Base-by-base conservation (phyloP, 2,888 invertebrate genomes). In the Drosophila pegasa region DNA sequence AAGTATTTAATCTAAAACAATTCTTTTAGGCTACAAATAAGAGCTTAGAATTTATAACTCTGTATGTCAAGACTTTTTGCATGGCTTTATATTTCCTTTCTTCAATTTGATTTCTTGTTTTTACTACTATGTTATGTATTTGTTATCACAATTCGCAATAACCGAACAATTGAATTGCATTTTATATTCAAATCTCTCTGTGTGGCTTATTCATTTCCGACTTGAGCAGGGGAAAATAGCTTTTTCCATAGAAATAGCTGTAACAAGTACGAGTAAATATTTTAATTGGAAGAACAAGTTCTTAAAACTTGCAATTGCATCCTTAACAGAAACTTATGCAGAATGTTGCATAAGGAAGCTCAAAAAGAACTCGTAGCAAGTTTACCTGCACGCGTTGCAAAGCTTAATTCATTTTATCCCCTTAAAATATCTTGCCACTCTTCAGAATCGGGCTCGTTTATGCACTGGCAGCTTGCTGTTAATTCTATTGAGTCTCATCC, bases 391-490 rank as follows among this genome's bases (percentile, higher is more conserved):
- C 37, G 14, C 29, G 25, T 1, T 10, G 25, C n/a, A 5, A 4
- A 41, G 22, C 62, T 41, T 43, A 29, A 4, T 35, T 3, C 7
- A 16, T 62, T 48, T n/a, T 16, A 45, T 16, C 14, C 25, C 9
- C 18, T 7, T 20, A n/a, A 20, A 41, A 18, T 51, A 27, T 12
- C 25, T 37, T 37, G 35, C 6, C 10, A 0, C 22, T 40, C 4
- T 20, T 27, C 12, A 2, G 14, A 27, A 2, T 20, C 20, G n/a
- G 5, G 9, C 14, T 31, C 16, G 10, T 9, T 14, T 38, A 22
- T 18, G 6, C 29, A 16, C 43, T 20, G 3, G 12, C 22, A 14
- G 41, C 35, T 18, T 10, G 20, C 33, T 41, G 7, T 10, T 3
- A 38, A 16, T 6, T 47, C 5, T 10, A 41, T 33, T 38, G 14